Evolutionary conservation across 2,888 invertebrate genomes (phyloP).

Genomic region (Yponomeuta plumbellus): DNA sequence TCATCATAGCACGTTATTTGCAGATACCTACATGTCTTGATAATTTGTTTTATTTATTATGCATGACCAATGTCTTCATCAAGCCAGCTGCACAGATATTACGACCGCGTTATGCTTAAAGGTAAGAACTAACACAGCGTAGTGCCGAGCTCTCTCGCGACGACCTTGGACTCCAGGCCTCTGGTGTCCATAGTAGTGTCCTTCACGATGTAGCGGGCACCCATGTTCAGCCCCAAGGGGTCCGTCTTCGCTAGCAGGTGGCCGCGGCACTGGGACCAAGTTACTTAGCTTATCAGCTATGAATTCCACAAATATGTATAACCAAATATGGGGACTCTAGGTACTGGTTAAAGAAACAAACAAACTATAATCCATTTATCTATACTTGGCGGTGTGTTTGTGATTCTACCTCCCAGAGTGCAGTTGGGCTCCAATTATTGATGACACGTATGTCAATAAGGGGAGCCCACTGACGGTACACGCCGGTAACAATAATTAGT

Average conservation of each 20-base stretch:
- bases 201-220: constrained; percentile 41
- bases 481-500: too few relatives aligned
- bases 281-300: not conserved
- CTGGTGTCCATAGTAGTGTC: constrained; percentile 26
- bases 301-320: not conserved
- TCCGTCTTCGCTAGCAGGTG: constrained; percentile 90
- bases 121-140: constrained; percentile 36
- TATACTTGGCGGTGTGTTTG: too few relatives aligned
- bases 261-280: constrained; percentile 84
- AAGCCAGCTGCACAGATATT: not conserved
- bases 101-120: too few relatives aligned
- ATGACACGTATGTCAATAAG: too few relatives aligned
- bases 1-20: too few relatives aligned
- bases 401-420: too few relatives aligned
- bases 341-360: too few relatives aligned
- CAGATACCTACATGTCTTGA: constrained; percentile 6
- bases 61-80: not conserved
- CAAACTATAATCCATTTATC: too few relatives aligned
- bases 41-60: not conserved
- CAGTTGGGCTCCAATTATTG: too few relatives aligned
- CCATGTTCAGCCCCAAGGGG: constrained; percentile 80
- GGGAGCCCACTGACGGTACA: too few relatives aligned
- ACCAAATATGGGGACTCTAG: too few relatives aligned
- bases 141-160: constrained; percentile 51
- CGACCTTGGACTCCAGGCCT: constrained; percentile 42